Evolutionary conservation across 2,888 invertebrate species (phyloP), one percentile per base, ranked within the genome.

Genomic region (Emmelina monodactyla): DNA sequence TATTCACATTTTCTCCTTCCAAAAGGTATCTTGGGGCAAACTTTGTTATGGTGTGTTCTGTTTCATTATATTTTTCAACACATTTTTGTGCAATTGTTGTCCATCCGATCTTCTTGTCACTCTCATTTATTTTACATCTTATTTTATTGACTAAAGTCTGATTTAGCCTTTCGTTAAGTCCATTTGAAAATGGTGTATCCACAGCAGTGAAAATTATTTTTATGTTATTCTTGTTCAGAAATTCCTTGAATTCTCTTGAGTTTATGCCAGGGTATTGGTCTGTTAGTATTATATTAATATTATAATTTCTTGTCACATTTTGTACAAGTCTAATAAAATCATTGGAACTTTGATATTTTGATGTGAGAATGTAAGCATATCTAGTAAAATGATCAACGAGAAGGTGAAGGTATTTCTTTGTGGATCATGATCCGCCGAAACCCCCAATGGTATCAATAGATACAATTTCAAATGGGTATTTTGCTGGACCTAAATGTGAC

Each of bases 71-170:
- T 7, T n/a, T n/a, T n/a, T n/a, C n/a, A 9, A 45, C 41, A 43
- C 51, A 56, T 28, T 49, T 28, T 1, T 48, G 46, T 9, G 52
- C 53, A 16, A 4, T 40, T 38, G n/a, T n/a, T n/a, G n/a, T n/a
- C n/a, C n/a, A n/a, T n/a, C n/a, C n/a, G n/a, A n/a, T n/a, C n/a
- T 49, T 51, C 11, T 38, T 38, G 1, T 40, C 30, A 9, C 34
- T 34, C 41, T 53, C 50, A 36, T 54, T 53, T 32, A 53, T 45
- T 35, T 39, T 47, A 32, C 52, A 53, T 37, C 51, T 42, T 0
- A 51, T 54, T 40, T 53, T 52, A 37, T 57, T 54, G 1, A 51
- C 43, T 16, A 51, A 14, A 3, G 52, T 47, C 43, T 54, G 50
- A 15, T 45, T 46, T 31, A 56, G 28, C 38, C 49, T 43, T 32